These are phyloP conservation scores for Xenus cinereus DNA, from an alignment of 2,113 vertebrate species.

Conservation along the genomic window DNA sequence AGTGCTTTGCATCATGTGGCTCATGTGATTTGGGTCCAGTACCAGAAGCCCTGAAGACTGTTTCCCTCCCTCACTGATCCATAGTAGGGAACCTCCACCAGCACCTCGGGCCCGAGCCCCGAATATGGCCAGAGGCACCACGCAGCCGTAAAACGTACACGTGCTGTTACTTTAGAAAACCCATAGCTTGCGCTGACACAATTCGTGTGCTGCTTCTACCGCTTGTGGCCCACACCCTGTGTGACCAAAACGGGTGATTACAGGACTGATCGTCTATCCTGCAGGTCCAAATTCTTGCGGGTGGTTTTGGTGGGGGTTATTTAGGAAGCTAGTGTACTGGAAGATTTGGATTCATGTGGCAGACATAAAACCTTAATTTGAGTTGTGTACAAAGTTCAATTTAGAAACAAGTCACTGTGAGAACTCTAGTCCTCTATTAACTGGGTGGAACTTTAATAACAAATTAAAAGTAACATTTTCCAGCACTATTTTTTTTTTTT, in stretches of 20 bases:
- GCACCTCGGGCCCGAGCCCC: not conserved
- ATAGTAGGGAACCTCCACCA: not conserved
- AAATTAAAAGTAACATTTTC: constrained; percentile 59
- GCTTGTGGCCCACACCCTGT: not conserved
- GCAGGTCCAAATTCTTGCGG: not conserved
- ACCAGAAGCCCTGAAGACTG: not conserved
- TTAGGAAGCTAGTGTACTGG: not conserved
- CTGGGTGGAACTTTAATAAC: constrained; percentile 23
- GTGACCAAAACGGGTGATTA: accelerated
- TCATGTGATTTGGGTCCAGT: not conserved
- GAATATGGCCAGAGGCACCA: not conserved
- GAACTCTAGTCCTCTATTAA: constrained; percentile 38
- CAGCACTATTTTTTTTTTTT: constrained; percentile 44
- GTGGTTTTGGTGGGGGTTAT: not conserved
- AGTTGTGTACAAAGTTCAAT: constrained; percentile 3
- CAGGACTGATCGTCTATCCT: not conserved
- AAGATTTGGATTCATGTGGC: not conserved
- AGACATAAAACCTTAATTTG: not conserved
- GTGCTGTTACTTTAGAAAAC: not conserved
- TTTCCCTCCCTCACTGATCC: not conserved
- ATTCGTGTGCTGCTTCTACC: not conserved
- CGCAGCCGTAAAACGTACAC: accelerated
- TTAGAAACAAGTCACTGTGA: constrained; percentile 33
- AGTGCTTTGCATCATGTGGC: not conserved
- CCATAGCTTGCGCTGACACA: not conserved